These are phyloP conservation scores for Hemicrepidius hirtus DNA, from an alignment of 2,888 invertebrate genomes.

Conservation along the genomic window DNA sequence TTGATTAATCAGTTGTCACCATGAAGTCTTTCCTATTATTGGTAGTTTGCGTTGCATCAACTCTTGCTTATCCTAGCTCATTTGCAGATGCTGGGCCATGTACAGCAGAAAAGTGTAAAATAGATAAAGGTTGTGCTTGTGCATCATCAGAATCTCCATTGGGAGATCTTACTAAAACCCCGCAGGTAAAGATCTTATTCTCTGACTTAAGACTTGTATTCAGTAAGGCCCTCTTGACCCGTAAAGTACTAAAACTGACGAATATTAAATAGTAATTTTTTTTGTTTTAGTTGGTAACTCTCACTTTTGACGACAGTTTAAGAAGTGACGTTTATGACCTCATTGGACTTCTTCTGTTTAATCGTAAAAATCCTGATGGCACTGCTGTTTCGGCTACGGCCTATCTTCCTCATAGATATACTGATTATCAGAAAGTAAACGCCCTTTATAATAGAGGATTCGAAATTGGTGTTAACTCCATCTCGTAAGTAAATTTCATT, in stretches of 20 bases:
- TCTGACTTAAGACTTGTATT: too few species aligned
- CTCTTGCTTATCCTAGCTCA: constrained; percentile 68
- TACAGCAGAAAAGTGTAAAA: constrained; percentile 69
- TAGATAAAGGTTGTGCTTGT: constrained; percentile 57
- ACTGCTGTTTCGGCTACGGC: constrained; percentile 80
- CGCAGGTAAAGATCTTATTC: constrained; percentile 54
- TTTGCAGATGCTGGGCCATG: constrained; percentile 82
- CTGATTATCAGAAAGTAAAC: constrained; percentile 74
- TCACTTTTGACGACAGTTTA: constrained; percentile 82
- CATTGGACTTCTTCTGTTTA: constrained; percentile 74
- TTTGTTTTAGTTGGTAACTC: constrained; percentile 76
- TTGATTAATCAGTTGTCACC: constrained; percentile 14
- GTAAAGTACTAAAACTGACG: too few species aligned
- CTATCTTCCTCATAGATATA: constrained; percentile 84
- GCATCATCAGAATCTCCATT: constrained; percentile 51
- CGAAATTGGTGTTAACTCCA: constrained; percentile 82
- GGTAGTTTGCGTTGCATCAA: constrained; percentile 23
- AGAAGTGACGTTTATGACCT: constrained; percentile 73
- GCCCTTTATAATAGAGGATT: constrained; percentile 76
- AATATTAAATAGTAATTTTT: too few species aligned
- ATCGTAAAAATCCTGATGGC: constrained; percentile 78
- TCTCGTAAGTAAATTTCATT: constrained; percentile 71
- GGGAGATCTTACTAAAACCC: constrained; percentile 34
- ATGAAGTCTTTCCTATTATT: constrained; percentile 33
- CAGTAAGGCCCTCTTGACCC: too few species aligned